These are phyloP conservation scores for Enteromius radiatus DNA, from an alignment of 2,797 vertebrate species.

Conservation along the genomic window DNA sequence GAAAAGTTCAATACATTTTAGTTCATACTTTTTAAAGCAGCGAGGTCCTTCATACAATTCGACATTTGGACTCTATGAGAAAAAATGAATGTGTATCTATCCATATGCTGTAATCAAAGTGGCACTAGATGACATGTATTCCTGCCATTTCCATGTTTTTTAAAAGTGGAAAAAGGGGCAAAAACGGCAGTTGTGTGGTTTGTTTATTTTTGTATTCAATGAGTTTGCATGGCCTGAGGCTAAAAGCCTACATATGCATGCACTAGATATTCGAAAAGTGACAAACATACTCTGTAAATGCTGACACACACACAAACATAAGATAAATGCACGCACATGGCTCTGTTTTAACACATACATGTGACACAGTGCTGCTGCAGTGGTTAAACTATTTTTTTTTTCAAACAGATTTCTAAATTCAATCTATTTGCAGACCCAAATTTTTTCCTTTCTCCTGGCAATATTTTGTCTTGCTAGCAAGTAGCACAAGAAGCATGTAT, in stretches of 20 bases:
- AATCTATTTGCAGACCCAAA: conserved; percentile 58
- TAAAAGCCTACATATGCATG: conserved; percentile 58
- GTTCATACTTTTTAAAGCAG: background rate
- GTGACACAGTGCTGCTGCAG: background rate
- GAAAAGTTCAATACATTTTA: background rate
- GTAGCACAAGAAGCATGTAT: conserved; percentile 71
- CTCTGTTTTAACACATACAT: background rate
- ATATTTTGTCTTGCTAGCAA: conserved; percentile 76
- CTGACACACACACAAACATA: conserved; percentile 24
- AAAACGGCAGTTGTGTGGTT: conserved; percentile 60
- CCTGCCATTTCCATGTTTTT: conserved; percentile 57
- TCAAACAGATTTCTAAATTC: conserved; percentile 49
- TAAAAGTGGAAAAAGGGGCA: conserved; percentile 26
- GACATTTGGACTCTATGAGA: no score
- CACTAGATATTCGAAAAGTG: conserved; percentile 51
- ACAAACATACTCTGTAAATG: conserved; percentile 30
- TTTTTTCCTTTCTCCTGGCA: conserved; percentile 76
- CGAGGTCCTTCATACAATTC: background rate
- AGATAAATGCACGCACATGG: background rate
- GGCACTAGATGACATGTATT: conserved; percentile 52
- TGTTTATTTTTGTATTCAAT: conserved; percentile 70
- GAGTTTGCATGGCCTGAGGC: conserved; percentile 63
- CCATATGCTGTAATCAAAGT: background rate
- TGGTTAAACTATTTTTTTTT: conserved; percentile 44
- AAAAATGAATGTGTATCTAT: background rate